Percentiles rank a stretch among this genome's conserved stretches.
Evolutionary conservation across 1,140 invertebrate genomes (phyloP).

Genomic region (Trichoplusia ni): DNA sequence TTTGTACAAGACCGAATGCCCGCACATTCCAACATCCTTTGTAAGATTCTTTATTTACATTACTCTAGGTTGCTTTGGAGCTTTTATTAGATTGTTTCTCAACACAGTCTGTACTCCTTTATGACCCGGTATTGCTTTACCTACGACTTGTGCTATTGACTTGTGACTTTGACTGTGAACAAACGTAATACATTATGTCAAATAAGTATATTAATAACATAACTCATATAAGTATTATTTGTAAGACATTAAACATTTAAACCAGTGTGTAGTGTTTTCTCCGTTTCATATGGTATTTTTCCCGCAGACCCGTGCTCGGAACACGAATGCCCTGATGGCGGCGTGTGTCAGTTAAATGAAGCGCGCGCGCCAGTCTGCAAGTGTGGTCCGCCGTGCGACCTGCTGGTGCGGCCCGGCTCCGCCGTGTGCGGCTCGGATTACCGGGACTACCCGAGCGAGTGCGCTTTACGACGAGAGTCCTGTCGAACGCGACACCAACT

Average conservation of each 20-base stretch:
- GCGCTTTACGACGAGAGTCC: conserved; percentile 87
- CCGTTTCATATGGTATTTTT: neutral
- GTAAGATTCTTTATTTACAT: conserved; percentile 70
- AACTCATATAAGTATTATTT: too few relatives aligned
- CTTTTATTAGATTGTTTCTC: conserved; percentile 68
- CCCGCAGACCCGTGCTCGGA: conserved; percentile 90
- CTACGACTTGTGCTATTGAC: too few relatives aligned
- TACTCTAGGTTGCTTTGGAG: conserved; percentile 58
- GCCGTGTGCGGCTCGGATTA: conserved; percentile 92
- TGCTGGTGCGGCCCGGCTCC: conserved; percentile 85
- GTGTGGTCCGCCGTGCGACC: conserved; percentile 89
- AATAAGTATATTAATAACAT: too few relatives aligned
- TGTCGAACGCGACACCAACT: conserved; percentile 87
- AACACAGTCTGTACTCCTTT: conserved; percentile 24
- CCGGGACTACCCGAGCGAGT: conserved; percentile 93
- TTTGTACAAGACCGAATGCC: conserved; percentile 68
- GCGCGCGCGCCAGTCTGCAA: conserved; percentile 89
- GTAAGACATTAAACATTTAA: too few relatives aligned
- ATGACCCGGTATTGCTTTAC: neutral
- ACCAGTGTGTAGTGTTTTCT: neutral
- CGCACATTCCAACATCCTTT: conserved; percentile 68
- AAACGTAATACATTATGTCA: too few relatives aligned
- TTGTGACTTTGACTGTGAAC: conserved; percentile 5
- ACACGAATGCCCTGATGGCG: conserved; percentile 88
- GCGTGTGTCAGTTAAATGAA: conserved; percentile 91